Evolutionary conservation across 1,140 invertebrate genomes (phyloP), one percentile per base, ranked within the genome.

Genomic region (Tachypleus tridentatus): DNA sequence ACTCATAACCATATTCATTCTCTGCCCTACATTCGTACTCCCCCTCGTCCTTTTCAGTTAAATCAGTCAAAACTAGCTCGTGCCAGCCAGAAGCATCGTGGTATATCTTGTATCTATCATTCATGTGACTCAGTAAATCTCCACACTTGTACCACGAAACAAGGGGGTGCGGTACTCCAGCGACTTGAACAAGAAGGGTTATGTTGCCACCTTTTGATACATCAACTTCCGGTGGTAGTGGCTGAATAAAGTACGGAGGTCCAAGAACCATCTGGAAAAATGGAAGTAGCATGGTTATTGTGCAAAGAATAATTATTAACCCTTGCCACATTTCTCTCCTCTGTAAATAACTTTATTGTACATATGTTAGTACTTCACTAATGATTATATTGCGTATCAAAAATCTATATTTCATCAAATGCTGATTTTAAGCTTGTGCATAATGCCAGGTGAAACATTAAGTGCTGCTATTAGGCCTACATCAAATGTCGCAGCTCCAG

Each of bases 1-100:
- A 74, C 11, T 79, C 77, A 69, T 79, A 77, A 8, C 81, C 81
- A 63, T 76, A 74, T 50, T 75, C 73, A 70, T 82, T 82, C 49
- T 76, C 76, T 4, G 76, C 77, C 60, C 74, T 73, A 70, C 79
- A 81, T 54, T 74, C 73, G 70, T 81, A 81, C 65, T 80, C 78
- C 6, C 80, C 80, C 60, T 79, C 78, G 70, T 82, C 80, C 10
- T 73, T 73, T 54, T 76, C 75, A n/a, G 61, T 68, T 8, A 76
- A 71, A 49, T 73, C 63, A 57, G 72, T 72, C 51, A 79, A 76
- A 50, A 78, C 67, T 51, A 80, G 56, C 50, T 72, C 74, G 62
- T 65, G 58, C 62, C 60, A 61, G 4, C 69, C 69, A 9, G 61
- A 60, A 48, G 56, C 60, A 9, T 67, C 58, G 6, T 58, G 10